Evolutionary conservation across 2,888 invertebrate genomes (phyloP), one percentile per base, ranked within the genome.

Genomic region (Xanthorhoe spadicearia): DNA sequence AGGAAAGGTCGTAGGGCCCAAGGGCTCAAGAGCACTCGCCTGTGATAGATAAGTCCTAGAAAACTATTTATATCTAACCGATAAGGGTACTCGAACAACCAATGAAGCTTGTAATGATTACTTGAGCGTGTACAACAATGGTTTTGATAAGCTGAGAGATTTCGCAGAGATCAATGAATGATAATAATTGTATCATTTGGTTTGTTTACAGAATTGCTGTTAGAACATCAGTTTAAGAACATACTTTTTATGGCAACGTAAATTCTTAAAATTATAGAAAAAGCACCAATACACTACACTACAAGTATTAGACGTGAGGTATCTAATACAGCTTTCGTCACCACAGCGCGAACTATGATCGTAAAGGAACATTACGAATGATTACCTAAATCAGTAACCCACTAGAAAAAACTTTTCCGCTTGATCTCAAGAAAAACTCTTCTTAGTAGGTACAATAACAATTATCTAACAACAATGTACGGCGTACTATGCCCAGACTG

Each of bases 11-110:
- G 55, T 66, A 48, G 50, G 57, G 59, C 9, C 15, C 15, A 18
- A 66, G 55, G 43, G 48, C 35, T 65, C 46, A 66, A 66, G 66
- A 66, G 55, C 63, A 64, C 71, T 63, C 19, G 51, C 10, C 43
- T 50, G 58, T 54, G 43, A 46, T 66, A 66, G 58, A 50, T 66
- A 66, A 61, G 52, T 57, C 23, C n/a, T 54, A 58, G 43, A 17
- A 62, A 54, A 61, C 61, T 54, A 66, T 62, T 62, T 59, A 62
- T 62, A 66, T 46, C 46, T 8, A 43, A 13, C 19, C 19, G 66
- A 70, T 71, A 69, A 61, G 43, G 49, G 38, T 35, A 58, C 64
- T 58, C 18, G 53, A 60, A 61, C 17, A 17, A 49, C 8, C 49
- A 53, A 17, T 60, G 50, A 48, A 49, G 48, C 53, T 54, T 61